phyloP scores from a whole-genome alignment of 64 coral and sea anemone species.

The Trachythela sp. region DNA sequence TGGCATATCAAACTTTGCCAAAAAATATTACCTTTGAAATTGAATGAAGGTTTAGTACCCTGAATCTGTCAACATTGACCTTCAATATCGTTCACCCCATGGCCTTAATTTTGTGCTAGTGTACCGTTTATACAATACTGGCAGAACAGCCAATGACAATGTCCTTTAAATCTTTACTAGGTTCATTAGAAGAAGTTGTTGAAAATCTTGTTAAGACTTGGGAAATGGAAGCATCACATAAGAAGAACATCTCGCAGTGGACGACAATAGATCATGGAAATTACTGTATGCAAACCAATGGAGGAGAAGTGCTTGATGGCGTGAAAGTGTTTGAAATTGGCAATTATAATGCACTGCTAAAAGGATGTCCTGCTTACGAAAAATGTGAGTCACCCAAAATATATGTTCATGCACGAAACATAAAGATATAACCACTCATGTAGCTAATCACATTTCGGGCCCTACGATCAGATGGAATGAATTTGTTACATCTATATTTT shows the following conservation, averaged over 20 bases:
- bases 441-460: too few species aligned
- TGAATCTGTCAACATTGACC: too few species aligned
- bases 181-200: constrained; percentile 74
- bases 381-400: neutral
- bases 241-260: constrained; percentile 30
- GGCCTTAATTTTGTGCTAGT: too few species aligned
- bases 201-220: constrained; percentile 92
- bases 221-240: constrained; percentile 92
- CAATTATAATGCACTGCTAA: constrained; percentile 23
- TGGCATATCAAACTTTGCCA: too few species aligned
- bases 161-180: constrained; percentile 23
- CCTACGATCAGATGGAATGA: too few species aligned
- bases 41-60: too few species aligned
- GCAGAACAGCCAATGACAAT: too few species aligned
- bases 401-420: neutral
- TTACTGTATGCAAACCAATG: constrained; percentile 13
- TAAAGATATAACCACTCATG: neutral
- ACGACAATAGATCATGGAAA: constrained; percentile 1
- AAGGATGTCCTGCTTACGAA: constrained; percentile 19
- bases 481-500: too few species aligned
- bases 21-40: too few species aligned
- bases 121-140: too few species aligned
- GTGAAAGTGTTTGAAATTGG: constrained; percentile 15
- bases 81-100: too few species aligned
- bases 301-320: neutral